Evolutionary conservation across 2,888 invertebrate species (phyloP).

Genomic region (Blastobasis lacticolella): DNA sequence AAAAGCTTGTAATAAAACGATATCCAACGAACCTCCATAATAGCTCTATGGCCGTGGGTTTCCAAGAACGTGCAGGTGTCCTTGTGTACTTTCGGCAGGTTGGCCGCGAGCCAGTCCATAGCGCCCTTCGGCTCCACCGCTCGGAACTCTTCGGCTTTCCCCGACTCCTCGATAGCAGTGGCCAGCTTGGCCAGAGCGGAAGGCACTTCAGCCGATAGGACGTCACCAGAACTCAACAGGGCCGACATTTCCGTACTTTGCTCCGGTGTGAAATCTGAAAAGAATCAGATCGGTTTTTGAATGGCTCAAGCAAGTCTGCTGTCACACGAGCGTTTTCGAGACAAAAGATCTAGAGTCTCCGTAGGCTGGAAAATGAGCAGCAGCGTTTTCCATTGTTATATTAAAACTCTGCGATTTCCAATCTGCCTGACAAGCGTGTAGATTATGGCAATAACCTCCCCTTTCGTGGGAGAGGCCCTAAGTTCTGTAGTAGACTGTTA

Average conservation of each 20-base stretch:
- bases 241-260: slow-evolving; percentile 80
- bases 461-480: too few relatives aligned
- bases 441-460: too few relatives aligned
- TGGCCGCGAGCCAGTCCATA: slow-evolving; percentile 72
- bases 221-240: slow-evolving; percentile 80
- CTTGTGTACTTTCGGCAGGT: slow-evolving; percentile 57
- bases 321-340: too few relatives aligned
- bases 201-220: slow-evolving; percentile 85
- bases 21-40: slow-evolving; percentile 70
- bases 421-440: too few relatives aligned
- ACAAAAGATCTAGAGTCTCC: too few relatives aligned
- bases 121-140: slow-evolving; percentile 61
- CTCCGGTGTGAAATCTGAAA: slow-evolving; percentile 75
- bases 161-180: slow-evolving; percentile 49
- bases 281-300: not conserved
- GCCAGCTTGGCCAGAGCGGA: slow-evolving; percentile 60
- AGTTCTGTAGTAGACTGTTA: too few relatives aligned
- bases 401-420: too few relatives aligned
- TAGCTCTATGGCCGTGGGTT: slow-evolving; percentile 81
- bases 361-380: too few relatives aligned
- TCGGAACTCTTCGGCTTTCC: slow-evolving; percentile 61
- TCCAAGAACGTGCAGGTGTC: slow-evolving; percentile 75
- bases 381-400: too few relatives aligned
- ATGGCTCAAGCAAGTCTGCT: too few relatives aligned
- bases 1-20: too few relatives aligned